Evolutionary conservation across 1,140 invertebrate species (phyloP), one percentile per base, ranked within the genome.

Genomic region (Microplitis demolitor): DNA sequence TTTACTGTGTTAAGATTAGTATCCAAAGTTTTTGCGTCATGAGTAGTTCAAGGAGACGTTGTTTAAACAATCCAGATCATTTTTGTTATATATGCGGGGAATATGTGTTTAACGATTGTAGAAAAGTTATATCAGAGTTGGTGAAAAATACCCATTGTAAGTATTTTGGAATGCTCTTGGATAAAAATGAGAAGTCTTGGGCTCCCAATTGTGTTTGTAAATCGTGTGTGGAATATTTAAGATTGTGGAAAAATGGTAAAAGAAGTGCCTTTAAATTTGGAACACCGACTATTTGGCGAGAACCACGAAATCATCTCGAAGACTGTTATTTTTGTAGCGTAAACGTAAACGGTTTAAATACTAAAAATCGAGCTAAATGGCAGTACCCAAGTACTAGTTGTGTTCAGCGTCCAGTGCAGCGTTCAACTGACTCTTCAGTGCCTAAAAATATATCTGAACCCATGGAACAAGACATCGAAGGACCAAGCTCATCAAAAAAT

Each of bases 261-360:
- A 72, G 72, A 11, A 11, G 6, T 54, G 51, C 1, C 6, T 54
- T 54, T 11, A 4, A 54, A 6, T 54, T 54, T 16, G 51, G 51
- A 11, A 4, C 13, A 11, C 51, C 4, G 1, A 54, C 13, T 6
- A n/a, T 54, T 13, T n/a, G 51, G 74, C 45, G 16, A 34, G 74
- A 79, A 60, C 76, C 71, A 8, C 69, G 51, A 61, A 72, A 78
- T 69, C 75, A 79, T 66, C 34, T 63, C 37, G 70, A 68, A 71
- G 74, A 77, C 73, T 78, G 76, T 45, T 80, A 76, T 72, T 79
- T 76, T 74, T 77, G 79, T 34, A 3, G 70, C n/a, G 72, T 69
- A 31, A 51, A 72, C 39, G 60, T 66, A n/a, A 74, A 66, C 61
- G 76, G 74, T 13, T 68, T 74, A 13, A 58, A 69, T 66, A n/a